Base-by-base conservation (phyloP, 2,888 invertebrate genomes). In the Patella depressa region DNA sequence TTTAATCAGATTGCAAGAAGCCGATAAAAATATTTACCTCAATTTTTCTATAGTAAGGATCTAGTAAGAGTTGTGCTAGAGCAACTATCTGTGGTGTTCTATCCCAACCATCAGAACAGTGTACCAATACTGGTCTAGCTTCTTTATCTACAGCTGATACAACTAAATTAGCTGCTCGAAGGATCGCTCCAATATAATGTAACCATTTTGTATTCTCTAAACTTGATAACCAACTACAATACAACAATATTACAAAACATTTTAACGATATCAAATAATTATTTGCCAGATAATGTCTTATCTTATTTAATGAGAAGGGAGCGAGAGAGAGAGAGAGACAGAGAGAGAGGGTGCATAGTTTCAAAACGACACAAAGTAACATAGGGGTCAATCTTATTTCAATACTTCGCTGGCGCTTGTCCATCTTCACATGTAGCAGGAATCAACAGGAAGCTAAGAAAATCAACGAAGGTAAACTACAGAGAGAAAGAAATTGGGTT, bases 21-120 rank as follows among this genome's bases (percentile, higher is more conserved):
- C 34, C 3, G 2, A 34, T 4, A 3, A 34, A 34, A 3, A 34
- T 34, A 3, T 4, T 75, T 86, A 93, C 97, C 93, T 97, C 95
- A 75, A 97, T 94, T 15, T 98, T 99, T 85, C 99, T 93, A 92
- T 99, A 99, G 92, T 95, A 95, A 0, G 98, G 97, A 93, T 99
- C 99, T 65, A 98, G 93, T 88, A 98, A 93, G 70, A 99, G 93
- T 92, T 98, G 96, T 17, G 97, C 97, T 75, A 98, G 93, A 69
- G 98, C 96, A 19, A 97, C 96, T 84, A 99, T 96, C 93, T 99
- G 99, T 72, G 99, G 97, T 78, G 99, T 99, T 84, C 99, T 94
- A 93, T 99, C 99, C 99, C 99, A 99, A 72, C 99, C 99, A 93
- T 99, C 99, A 3, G 98, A 98, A 92, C 99, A 99, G 92, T 99